Conservation (phyloP, 2,888 invertebrate species). For the Epirrhoe alternata region DNA sequence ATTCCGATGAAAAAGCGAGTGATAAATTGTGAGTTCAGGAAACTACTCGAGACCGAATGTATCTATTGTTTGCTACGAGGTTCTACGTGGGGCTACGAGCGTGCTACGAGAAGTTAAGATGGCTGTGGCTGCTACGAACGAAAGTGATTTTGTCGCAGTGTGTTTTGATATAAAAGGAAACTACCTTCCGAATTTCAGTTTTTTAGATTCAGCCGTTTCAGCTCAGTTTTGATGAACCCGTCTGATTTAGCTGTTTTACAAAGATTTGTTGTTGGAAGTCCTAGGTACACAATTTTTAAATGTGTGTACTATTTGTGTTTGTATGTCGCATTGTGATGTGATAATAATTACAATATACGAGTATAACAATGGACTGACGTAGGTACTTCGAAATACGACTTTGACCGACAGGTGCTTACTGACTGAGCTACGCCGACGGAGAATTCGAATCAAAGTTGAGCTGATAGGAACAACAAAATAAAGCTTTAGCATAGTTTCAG, state of each 20-base stretch:
- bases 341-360: too few relatives aligned
- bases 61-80: slow-evolving; percentile 46
- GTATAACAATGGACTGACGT: too few relatives aligned
- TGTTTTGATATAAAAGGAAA: background rate
- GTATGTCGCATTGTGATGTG: too few relatives aligned
- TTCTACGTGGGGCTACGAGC: slow-evolving; percentile 29
- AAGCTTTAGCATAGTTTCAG: background rate
- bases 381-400: too few relatives aligned
- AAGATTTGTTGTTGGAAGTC: too few relatives aligned
- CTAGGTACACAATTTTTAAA: too few relatives aligned
- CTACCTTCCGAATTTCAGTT: too few relatives aligned
- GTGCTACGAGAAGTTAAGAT: slow-evolving; percentile 14
- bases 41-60: slow-evolving; percentile 52
- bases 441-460: background rate
- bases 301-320: too few relatives aligned
- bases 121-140: slow-evolving; percentile 9
- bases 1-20: slow-evolving; percentile 43
- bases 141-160: slow-evolving; percentile 31
- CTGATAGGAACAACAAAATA: slow-evolving; percentile 1
- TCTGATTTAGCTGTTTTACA: too few relatives aligned
- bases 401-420: too few relatives aligned
- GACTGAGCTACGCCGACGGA: background rate
- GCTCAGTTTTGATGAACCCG: too few relatives aligned
- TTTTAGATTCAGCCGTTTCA: too few relatives aligned
- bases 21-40: slow-evolving; percentile 53